These are phyloP conservation scores for Cheirogaleus medius DNA, from an alignment of 2,113 vertebrate species.

Conservation along the genomic window DNA sequence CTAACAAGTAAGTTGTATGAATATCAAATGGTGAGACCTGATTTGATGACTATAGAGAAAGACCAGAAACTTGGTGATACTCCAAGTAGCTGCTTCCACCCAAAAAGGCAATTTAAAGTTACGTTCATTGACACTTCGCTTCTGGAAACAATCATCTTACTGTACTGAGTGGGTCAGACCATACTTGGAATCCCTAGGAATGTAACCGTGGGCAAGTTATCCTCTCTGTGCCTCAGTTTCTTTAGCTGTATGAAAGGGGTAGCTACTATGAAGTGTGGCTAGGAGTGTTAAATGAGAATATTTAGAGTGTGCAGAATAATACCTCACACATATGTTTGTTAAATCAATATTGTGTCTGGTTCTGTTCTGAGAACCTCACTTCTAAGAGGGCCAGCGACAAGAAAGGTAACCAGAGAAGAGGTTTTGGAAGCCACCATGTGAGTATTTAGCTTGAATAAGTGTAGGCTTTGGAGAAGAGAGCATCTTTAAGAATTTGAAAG, in stretches of 20 bases:
- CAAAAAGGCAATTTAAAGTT: not conserved
- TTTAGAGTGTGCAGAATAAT: not conserved
- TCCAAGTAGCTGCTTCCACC: not conserved
- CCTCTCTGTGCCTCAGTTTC: not conserved
- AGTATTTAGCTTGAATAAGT: not conserved
- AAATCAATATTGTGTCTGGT: not conserved
- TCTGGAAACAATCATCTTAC: not conserved
- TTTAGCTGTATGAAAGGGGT: not conserved
- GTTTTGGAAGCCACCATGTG: not conserved
- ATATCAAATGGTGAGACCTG: not conserved
- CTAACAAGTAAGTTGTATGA: not conserved
- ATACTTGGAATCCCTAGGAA: not conserved
- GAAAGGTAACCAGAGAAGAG: not conserved
- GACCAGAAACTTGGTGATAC: not conserved
- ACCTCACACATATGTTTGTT: not conserved
- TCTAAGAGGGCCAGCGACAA: not conserved
- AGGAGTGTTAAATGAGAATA: not conserved
- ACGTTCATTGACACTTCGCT: not conserved
- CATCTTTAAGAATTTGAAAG: not conserved
- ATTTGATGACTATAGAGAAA: not conserved
- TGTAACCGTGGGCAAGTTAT: not conserved
- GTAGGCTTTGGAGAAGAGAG: not conserved
- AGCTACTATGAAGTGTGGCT: not conserved
- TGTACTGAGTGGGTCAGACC: not conserved
- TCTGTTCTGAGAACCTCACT: slow-evolving; percentile 10